Conservation (phyloP, 2,797 vertebrate genomes). For the Gallinago solitaria region DNA sequence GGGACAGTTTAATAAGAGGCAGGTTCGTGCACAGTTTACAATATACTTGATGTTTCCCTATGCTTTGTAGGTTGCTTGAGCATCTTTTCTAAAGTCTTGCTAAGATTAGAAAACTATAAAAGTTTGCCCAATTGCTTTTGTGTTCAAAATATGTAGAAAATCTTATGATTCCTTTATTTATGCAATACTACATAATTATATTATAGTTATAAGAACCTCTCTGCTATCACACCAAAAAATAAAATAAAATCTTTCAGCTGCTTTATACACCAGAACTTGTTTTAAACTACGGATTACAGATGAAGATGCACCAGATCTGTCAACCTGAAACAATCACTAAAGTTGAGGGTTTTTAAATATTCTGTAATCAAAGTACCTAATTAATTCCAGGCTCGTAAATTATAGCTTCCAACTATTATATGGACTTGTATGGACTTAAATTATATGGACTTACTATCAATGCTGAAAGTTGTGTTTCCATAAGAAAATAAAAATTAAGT, state of each 20-base stretch:
- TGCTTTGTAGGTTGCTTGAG: neutral
- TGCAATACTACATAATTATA: neutral
- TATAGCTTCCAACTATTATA: neutral
- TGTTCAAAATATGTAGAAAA: neutral
- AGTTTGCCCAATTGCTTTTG: neutral
- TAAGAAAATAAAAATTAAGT: neutral
- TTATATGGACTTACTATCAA: neutral
- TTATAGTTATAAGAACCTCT: neutral
- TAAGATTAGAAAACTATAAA: neutral
- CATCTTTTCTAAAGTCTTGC: neutral
- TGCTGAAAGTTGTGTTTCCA: neutral
- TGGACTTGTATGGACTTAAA: neutral
- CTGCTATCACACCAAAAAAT: neutral
- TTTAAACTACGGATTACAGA: neutral
- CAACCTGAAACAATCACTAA: neutral
- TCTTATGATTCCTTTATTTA: neutral
- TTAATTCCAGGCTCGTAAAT: neutral
- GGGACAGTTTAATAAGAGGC: neutral
- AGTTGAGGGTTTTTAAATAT: neutral
- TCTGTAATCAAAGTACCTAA: neutral
- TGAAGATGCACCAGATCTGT: neutral
- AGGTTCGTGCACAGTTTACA: neutral
- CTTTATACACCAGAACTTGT: neutral
- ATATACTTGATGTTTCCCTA: neutral
- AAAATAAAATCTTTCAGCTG: neutral